Conservation (phyloP, 2,888 invertebrate species). For the Pachycephus smyrnensis region DNA sequence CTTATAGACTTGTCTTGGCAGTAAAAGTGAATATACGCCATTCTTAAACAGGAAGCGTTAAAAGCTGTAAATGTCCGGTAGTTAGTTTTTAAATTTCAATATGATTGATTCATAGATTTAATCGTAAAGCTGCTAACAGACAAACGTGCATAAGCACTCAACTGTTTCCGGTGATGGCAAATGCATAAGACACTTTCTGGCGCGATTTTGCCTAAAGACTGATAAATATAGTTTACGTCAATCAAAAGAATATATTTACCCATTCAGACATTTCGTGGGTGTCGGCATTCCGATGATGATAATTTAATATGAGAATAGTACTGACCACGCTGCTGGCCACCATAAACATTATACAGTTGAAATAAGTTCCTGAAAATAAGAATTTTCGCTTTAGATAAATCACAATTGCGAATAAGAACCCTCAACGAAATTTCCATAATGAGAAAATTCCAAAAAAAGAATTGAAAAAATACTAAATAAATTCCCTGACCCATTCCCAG, state of each 20-base stretch:
- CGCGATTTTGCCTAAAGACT: neutral
- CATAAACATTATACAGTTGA: slow-evolving; percentile 99
- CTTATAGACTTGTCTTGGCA: too few relatives aligned
- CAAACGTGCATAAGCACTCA: too few relatives aligned
- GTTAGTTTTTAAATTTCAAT: too few relatives aligned
- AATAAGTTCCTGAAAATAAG: slow-evolving; percentile 84
- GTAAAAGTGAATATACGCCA: too few relatives aligned
- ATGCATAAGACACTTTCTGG: too few relatives aligned
- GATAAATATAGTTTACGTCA: neutral
- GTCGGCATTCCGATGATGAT: slow-evolving; percentile 96
- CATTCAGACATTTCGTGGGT: slow-evolving; percentile 97
- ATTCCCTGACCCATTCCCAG: neutral
- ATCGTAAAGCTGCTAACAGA: too few relatives aligned
- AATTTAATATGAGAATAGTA: slow-evolving; percentile 97
- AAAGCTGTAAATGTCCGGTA: too few relatives aligned
- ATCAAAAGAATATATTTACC: slow-evolving; percentile 73
- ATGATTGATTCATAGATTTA: too few relatives aligned
- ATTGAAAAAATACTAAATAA: neutral
- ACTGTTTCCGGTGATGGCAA: too few relatives aligned
- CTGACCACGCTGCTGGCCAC: slow-evolving; percentile 98
- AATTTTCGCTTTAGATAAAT: neutral
- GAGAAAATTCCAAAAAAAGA: neutral
- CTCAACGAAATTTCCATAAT: too few relatives aligned
- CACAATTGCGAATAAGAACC: neutral
- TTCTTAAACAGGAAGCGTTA: too few relatives aligned